phyloP scores from a whole-genome alignment of 2,888 invertebrate species.

The Drosophila rellima region DNA sequence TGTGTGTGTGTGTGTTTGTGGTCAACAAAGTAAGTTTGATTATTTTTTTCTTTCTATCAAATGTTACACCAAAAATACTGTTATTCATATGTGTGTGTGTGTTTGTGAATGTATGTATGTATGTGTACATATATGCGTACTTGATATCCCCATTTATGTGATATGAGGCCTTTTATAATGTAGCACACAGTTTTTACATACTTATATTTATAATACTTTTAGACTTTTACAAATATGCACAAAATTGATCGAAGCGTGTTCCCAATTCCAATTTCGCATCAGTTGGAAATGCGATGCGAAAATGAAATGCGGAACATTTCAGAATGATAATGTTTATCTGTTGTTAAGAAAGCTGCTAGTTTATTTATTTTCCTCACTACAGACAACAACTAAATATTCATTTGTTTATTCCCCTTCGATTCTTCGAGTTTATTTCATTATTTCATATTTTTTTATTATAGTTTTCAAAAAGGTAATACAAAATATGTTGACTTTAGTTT shows the following conservation, averaged over 20 bases:
- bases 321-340: slow-evolving; percentile 1
- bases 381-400: slow-evolving; percentile 45
- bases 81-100: slow-evolving; percentile 17
- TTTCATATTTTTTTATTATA: slow-evolving; percentile 15
- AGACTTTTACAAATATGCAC: slow-evolving; percentile 38
- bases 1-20: slow-evolving; percentile 23
- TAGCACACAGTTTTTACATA: slow-evolving; percentile 26
- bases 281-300: slow-evolving; percentile 22
- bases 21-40: slow-evolving; percentile 21
- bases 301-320: not conserved
- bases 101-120: slow-evolving; percentile 21
- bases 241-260: slow-evolving; percentile 6
- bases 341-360: slow-evolving; percentile 43
- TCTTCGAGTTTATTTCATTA: not conserved
- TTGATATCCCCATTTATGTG: slow-evolving; percentile 1
- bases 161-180: slow-evolving; percentile 10
- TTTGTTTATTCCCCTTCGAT: slow-evolving; percentile 19
- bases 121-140: slow-evolving; percentile 16
- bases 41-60: slow-evolving; percentile 32
- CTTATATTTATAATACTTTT: slow-evolving; percentile 55
- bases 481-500: slow-evolving; percentile 66
- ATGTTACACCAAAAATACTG: slow-evolving; percentile 67
- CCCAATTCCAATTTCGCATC: not conserved
- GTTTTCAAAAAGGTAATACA: slow-evolving; percentile 71
- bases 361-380: slow-evolving; percentile 27